A percentile compares a stretch with the other conserved stretches of the same genome.
phyloP scores from a whole-genome alignment of 53 echinoderm and acorn worm genomes.

The Henricia sp. region DNA sequence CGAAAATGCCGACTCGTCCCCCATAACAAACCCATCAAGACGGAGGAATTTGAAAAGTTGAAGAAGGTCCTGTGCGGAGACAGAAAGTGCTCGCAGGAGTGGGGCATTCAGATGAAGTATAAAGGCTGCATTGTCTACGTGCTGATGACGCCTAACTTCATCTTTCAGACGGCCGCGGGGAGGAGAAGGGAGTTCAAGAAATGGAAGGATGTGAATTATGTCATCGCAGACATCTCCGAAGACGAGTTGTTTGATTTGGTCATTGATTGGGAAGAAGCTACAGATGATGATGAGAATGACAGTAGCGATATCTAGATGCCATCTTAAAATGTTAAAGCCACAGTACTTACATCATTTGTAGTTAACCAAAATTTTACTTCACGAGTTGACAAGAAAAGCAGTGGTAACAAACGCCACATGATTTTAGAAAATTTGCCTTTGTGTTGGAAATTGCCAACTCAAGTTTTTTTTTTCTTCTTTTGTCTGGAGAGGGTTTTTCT shows the following conservation, averaged over 20 bases:
- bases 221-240: conserved; percentile 15
- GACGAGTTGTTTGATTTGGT: conserved; percentile 13
- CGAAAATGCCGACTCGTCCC: conserved; percentile 13
- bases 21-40: conserved; percentile 27
- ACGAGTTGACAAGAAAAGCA: too few species aligned
- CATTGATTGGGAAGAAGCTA: neutral
- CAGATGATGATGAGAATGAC: neutral
- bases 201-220: conserved; percentile 49
- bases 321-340: neutral
- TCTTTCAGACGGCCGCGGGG: neutral
- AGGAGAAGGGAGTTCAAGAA: neutral
- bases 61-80: conserved; percentile 17
- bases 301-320: conserved; percentile 3
- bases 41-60: conserved; percentile 32
- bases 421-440: too few species aligned
- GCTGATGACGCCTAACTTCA: conserved; percentile 20
- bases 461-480: too few species aligned
- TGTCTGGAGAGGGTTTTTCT: too few species aligned
- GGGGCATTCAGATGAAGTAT: conserved; percentile 74
- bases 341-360: too few species aligned
- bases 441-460: too few species aligned
- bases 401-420: too few species aligned
- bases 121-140: conserved; percentile 31
- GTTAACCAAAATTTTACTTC: too few species aligned
- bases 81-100: conserved; percentile 61